These are phyloP conservation scores for Fulica atra DNA, from an alignment of 2,113 vertebrate genomes.

Conservation along the genomic window DNA sequence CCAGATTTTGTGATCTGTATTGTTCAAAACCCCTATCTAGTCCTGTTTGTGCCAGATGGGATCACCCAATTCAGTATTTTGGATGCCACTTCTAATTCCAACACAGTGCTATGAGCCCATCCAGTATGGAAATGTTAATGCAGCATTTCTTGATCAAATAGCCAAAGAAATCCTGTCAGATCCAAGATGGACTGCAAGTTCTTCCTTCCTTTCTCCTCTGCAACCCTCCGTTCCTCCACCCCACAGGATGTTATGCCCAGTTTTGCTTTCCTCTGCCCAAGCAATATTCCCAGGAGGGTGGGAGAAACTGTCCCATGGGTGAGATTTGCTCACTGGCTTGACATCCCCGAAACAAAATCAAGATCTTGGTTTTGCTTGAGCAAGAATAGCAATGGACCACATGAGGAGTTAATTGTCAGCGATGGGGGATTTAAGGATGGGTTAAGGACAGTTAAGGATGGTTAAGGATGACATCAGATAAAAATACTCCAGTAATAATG, in stretches of 20 bases:
- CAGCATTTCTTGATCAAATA: background rate
- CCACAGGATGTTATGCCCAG: accelerated
- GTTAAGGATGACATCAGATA: background rate
- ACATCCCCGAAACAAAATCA: background rate
- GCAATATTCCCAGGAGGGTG: background rate
- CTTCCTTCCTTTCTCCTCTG: background rate
- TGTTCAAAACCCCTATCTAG: background rate
- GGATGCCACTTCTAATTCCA: background rate
- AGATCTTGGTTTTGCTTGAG: background rate
- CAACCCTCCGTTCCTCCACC: background rate
- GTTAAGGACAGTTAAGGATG: background rate
- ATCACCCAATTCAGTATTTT: background rate
- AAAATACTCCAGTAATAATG: background rate
- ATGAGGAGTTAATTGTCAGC: background rate
- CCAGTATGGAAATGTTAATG: background rate
- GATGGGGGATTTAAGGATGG: background rate
- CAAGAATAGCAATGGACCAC: background rate
- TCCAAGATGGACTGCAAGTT: background rate
- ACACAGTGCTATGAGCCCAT: background rate
- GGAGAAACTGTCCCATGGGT: background rate
- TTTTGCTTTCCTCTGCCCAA: background rate
- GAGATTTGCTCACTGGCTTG: background rate
- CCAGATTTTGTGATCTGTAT: background rate
- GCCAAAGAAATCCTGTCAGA: background rate
- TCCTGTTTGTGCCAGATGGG: background rate